phyloP scores from a whole-genome alignment of 2,113 vertebrate species.

The Aptenodytes patagonicus region DNA sequence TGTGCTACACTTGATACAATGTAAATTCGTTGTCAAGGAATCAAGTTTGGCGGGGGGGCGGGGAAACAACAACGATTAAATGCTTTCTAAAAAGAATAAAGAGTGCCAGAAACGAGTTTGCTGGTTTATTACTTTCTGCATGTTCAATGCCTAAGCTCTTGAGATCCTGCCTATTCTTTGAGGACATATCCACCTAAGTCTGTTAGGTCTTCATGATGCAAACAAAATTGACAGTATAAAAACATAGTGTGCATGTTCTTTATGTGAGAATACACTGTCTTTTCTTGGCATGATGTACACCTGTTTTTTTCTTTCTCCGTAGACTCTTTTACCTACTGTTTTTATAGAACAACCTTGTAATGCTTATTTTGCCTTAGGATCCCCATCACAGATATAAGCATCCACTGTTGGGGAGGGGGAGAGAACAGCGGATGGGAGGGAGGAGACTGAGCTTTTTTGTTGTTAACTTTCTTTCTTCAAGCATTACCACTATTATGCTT shows the following conservation, averaged over 20 bases:
- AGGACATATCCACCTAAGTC: not conserved
- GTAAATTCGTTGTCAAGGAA: not conserved
- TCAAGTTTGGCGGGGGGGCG: not conserved
- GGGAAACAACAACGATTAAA: rapidly evolving
- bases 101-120: not conserved
- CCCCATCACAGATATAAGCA: not conserved
- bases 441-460: not conserved
- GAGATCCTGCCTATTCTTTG: not conserved
- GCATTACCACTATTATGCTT: constrained; percentile 20
- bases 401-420: not conserved
- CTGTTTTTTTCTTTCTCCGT: not conserved
- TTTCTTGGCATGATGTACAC: not conserved
- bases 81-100: not conserved
- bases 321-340: not conserved
- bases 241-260: not conserved
- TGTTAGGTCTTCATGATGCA: not conserved
- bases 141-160: not conserved
- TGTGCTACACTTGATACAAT: not conserved
- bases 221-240: not conserved
- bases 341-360: not conserved
- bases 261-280: not conserved
- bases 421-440: not conserved
- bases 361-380: not conserved
- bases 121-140: not conserved
- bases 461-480: not conserved